Conservation (phyloP, 2,113 vertebrate genomes). For the Cercocebus atys region DNA sequence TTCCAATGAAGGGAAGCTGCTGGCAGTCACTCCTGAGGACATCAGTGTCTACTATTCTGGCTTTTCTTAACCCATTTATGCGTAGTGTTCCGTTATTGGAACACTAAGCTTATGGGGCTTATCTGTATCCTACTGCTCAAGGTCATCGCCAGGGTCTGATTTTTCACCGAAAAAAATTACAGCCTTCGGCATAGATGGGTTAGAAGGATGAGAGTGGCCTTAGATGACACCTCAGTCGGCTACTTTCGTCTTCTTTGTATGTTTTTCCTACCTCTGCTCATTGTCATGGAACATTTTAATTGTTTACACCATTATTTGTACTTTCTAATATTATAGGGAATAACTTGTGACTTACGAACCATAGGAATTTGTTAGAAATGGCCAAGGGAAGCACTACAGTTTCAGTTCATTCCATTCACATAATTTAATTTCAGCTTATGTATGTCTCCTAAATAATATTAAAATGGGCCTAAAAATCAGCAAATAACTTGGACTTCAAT, state of each 20-base stretch:
- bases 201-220: no score
- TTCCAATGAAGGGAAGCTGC: neutral
- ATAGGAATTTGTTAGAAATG: neutral
- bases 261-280: neutral
- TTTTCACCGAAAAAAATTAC: no score
- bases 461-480: neutral
- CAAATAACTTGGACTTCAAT: neutral
- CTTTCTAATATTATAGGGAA: neutral
- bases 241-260: neutral
- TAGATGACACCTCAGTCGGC: rapidly evolving
- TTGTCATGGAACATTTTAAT: neutral
- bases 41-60: neutral
- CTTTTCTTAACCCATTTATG: no score
- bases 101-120: no score
- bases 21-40: neutral
- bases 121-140: no score
- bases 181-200: no score
- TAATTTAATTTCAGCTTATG: neutral
- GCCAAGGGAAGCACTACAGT: neutral
- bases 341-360: neutral
- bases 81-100: no score
- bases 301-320: neutral
- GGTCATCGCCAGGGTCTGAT: no score
- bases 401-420: neutral
- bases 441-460: neutral